Conservation (phyloP, 2,797 vertebrate species). For the Oreortyx pictus region DNA sequence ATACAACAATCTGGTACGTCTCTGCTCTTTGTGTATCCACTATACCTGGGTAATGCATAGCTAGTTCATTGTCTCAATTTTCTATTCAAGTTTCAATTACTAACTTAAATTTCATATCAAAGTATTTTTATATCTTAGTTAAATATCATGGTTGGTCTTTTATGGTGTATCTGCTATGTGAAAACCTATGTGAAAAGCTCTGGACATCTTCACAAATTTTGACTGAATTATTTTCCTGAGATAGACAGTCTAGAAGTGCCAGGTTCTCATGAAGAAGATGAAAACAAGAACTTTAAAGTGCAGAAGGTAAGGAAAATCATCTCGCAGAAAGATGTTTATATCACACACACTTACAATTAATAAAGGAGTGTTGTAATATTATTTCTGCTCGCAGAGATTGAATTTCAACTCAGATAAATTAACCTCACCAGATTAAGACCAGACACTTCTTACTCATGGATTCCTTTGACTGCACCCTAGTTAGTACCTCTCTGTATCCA, state of each 20-base stretch:
- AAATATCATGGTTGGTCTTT: accelerated
- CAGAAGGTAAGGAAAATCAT: background rate
- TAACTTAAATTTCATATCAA: background rate
- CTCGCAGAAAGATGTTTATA: accelerated
- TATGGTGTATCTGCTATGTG: background rate
- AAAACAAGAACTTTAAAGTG: background rate
- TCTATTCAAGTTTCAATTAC: background rate
- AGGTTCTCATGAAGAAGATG: background rate
- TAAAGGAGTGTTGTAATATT: background rate
- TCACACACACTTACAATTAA: background rate
- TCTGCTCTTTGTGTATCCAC: background rate
- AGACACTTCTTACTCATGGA: background rate
- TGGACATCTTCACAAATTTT: background rate
- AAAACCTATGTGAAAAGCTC: background rate
- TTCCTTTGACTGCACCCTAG: background rate
- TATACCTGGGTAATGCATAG: too few species aligned
- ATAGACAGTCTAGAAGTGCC: background rate
- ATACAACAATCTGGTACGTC: background rate
- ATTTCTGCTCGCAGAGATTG: background rate
- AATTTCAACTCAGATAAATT: background rate
- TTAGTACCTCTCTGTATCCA: background rate
- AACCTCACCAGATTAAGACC: background rate
- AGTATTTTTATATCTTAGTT: background rate
- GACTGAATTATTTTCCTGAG: background rate
- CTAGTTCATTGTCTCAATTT: background rate